Base-by-base conservation (phyloP, 2,888 invertebrate genomes). In the Drosophila phalerata region DNA sequence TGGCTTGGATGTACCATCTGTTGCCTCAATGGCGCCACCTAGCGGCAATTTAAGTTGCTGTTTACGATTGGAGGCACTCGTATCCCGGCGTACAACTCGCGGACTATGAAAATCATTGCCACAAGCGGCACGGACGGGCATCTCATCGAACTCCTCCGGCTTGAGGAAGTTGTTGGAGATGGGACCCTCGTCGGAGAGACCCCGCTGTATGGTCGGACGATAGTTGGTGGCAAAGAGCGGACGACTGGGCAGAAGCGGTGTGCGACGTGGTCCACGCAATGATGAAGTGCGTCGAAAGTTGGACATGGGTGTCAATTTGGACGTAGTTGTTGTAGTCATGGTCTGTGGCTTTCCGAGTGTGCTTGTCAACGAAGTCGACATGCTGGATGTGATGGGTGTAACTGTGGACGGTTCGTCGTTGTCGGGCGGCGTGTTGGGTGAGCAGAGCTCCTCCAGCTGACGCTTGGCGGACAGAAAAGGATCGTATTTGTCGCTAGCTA, bases 391-490 rank as follows among this genome's bases (percentile, higher is more conserved):
- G n/a, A n/a, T n/a, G n/a, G 71, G 57, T 79, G 85, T 67, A 55
- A 66, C 51, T 3, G 62, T 51, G 48, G 45, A 45, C 25, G 58
- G 64, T 57, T 76, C 81, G 62, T 76, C 81, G 62, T 56, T 68
- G 92, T 62, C 82, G 63, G 79, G 93, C 92, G 81, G 88, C 61
- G 95, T 94, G 47, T 52, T 75, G 65, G 84, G 94, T 55, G 95
- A 95, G 93, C 97, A 95, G 37, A 97, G 94, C 90, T 97, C 96
- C 93, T 96, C 95, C 93, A 97, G 95, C 93, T 97, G 97, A 76
- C 95, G 95, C 93, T 97, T 96, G 51, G 97, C 97, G 78, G 95
- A 95, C 79, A 95, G 93, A 92, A 96, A 97, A 55, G 97, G 97
- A 92, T 97, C 96, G 92, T 97, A 96, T 47, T 90, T 91, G 67